Evolutionary conservation across 2,797 vertebrate genomes (phyloP).

Genomic region (Halcyon badia): DNA sequence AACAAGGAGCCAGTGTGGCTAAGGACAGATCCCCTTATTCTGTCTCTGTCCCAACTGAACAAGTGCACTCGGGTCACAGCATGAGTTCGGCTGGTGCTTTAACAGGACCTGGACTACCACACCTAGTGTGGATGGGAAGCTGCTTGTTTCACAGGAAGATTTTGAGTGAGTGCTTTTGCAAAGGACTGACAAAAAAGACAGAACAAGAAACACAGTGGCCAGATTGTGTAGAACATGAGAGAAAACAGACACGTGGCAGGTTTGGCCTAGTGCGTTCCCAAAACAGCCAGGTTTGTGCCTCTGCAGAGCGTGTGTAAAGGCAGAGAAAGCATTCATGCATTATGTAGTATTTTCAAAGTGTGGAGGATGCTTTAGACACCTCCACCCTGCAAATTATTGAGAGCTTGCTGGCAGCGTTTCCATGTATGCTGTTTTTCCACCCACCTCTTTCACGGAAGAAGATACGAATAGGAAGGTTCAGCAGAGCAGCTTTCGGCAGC

Average conservation of each 20-base stretch:
- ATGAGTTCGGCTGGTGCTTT: neutral
- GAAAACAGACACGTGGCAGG: neutral
- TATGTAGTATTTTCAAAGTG: constrained; percentile 55
- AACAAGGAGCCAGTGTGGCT: fast-evolving
- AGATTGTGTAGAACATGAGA: neutral
- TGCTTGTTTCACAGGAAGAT: neutral
- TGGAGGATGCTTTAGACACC: constrained; percentile 61
- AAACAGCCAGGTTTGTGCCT: neutral
- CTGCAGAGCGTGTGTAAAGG: constrained; percentile 10
- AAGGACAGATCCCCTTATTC: neutral
- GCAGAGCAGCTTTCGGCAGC: neutral
- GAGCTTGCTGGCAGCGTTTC: constrained; percentile 23
- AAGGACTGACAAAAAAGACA: neutral
- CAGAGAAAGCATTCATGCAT: constrained; percentile 50
- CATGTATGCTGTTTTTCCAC: constrained; percentile 39
- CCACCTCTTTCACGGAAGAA: constrained; percentile 7
- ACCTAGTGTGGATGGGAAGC: neutral
- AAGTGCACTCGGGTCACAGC: neutral
- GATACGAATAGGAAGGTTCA: neutral
- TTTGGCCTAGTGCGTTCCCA: neutral
- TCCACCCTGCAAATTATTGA: constrained; percentile 42
- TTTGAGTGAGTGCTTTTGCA: neutral
- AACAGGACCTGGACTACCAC: neutral
- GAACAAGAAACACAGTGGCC: neutral
- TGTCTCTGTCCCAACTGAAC: fast-evolving